Conservation (phyloP, 1,140 invertebrate genomes). For the Sarcophaga peregrina region DNA sequence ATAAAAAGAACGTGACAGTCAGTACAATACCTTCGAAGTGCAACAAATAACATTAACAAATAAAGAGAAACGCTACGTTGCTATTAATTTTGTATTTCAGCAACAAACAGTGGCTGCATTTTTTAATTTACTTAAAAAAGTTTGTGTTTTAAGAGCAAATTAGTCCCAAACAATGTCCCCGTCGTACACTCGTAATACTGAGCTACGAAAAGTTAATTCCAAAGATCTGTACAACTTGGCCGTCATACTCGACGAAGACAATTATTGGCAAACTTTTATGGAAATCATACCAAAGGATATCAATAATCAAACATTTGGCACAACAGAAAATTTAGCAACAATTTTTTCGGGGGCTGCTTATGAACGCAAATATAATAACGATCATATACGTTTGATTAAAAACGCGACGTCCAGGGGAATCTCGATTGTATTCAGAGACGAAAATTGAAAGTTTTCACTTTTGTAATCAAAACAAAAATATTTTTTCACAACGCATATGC, state of each 20-base stretch:
- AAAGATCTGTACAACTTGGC: constrained; percentile 68
- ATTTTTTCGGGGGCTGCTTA: constrained; percentile 42
- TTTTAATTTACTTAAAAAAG: too few relatives aligned
- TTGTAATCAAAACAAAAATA: too few relatives aligned
- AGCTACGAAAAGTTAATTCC: constrained; percentile 73
- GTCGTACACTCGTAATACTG: constrained; percentile 58
- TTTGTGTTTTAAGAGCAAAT: too few relatives aligned
- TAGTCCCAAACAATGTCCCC: constrained; percentile 26
- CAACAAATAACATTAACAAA: too few relatives aligned
- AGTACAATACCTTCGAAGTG: too few relatives aligned
- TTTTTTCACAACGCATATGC: too few relatives aligned
- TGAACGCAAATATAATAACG: constrained; percentile 72
- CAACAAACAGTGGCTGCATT: too few relatives aligned
- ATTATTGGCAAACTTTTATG: constrained; percentile 80
- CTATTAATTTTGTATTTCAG: too few relatives aligned
- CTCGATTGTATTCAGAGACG: constrained; percentile 70
- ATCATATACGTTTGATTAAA: constrained; percentile 77
- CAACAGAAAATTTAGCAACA: constrained; percentile 47
- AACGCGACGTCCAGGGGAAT: constrained; percentile 69
- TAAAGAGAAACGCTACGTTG: too few relatives aligned
- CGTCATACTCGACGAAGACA: constrained; percentile 66
- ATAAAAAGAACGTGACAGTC: too few relatives aligned
- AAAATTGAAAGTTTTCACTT: too few relatives aligned
- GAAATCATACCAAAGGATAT: constrained; percentile 72
- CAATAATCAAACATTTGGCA: constrained; percentile 55